Conservation (phyloP, 2,888 invertebrate genomes). For the Agrochola circellaris region DNA sequence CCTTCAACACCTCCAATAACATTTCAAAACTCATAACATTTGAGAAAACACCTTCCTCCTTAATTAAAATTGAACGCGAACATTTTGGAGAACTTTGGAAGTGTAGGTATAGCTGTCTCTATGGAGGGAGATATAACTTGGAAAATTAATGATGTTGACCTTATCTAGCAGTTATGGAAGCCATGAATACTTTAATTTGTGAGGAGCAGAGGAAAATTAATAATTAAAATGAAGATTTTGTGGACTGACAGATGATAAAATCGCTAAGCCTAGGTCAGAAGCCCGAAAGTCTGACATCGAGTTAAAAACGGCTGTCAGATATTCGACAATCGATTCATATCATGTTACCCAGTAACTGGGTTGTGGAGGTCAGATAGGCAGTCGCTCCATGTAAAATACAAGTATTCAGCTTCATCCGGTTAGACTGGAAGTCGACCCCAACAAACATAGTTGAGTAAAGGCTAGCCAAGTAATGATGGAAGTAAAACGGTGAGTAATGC, state of each 20-base stretch:
- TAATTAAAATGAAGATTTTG: too few relatives aligned
- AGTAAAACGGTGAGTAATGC: too few relatives aligned
- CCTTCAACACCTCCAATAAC: constrained; percentile 20
- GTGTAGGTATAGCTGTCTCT: constrained; percentile 13
- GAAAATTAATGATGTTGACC: constrained; percentile 35
- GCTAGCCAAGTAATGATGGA: too few relatives aligned
- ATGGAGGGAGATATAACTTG: constrained; percentile 11
- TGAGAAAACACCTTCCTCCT: constrained; percentile 36
- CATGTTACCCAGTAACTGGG: not conserved
- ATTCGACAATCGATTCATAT: not conserved
- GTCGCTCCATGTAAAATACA: too few relatives aligned
- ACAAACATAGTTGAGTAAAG: not conserved
- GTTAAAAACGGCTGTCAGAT: not conserved
- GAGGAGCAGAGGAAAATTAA: not conserved
- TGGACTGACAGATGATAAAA: not conserved
- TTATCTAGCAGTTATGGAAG: constrained; percentile 12
- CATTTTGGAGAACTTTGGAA: constrained; percentile 30
- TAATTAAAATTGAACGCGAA: constrained; percentile 53
- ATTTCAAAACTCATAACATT: constrained; percentile 45
- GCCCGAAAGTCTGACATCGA: not conserved
- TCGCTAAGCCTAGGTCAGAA: not conserved
- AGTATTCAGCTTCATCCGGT: not conserved
- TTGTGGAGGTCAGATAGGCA: too few relatives aligned
- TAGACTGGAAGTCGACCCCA: not conserved
- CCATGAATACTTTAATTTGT: constrained; percentile 24